These are phyloP conservation scores for Enteromius treurensis DNA, from an alignment of 2,797 vertebrate species.

Conservation along the genomic window DNA sequence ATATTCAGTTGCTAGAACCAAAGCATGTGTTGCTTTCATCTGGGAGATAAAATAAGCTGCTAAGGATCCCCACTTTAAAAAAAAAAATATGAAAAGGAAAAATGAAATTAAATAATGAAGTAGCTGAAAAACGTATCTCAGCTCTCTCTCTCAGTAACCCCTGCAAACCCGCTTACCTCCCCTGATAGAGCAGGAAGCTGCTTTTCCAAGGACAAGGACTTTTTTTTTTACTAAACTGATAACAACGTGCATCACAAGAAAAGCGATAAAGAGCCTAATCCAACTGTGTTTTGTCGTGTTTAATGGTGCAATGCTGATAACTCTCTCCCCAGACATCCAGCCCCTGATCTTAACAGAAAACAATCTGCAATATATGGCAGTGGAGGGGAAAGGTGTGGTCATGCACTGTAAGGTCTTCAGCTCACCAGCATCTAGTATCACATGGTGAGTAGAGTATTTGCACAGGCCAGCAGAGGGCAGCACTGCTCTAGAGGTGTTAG, in stretches of 20 bases:
- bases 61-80: conserved; percentile 43
- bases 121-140: conserved; percentile 6
- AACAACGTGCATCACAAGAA: conserved; percentile 28
- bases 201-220: conserved; percentile 21
- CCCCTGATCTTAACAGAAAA: conserved; percentile 89
- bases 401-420: conserved; percentile 91
- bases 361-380: conserved; percentile 81
- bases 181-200: neutral
- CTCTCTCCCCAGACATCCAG: conserved; percentile 80
- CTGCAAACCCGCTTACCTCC: conserved; percentile 10
- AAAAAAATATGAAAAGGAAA: neutral
- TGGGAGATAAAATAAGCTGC: conserved; percentile 63
- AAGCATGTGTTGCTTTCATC: conserved; percentile 71
- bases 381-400: conserved; percentile 80
- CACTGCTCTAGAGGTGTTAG: neutral
- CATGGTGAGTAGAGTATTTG: conserved; percentile 79
- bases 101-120: neutral
- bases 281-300: conserved; percentile 17
- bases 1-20: conserved; percentile 61
- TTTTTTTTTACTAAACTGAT: conserved; percentile 26
- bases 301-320: conserved; percentile 33
- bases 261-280: conserved; percentile 25
- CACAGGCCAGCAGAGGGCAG: conserved; percentile 73
- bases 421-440: conserved; percentile 83
- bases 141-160: conserved; percentile 10